Evolutionary conservation across 2,113 vertebrate genomes (phyloP).

Genomic region (Meriones unguiculatus): DNA sequence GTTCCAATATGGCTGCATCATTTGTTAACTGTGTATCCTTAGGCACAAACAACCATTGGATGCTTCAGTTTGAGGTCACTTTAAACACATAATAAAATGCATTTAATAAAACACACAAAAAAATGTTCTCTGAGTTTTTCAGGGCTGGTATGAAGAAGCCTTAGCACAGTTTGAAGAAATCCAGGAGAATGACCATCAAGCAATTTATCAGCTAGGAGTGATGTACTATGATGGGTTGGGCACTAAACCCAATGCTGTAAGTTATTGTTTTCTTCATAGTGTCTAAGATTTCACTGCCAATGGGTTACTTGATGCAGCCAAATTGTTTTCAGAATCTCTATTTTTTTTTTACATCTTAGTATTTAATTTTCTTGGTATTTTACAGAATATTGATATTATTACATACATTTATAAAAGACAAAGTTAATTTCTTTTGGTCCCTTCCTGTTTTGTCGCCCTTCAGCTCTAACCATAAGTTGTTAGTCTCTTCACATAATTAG

Average conservation of each 20-base stretch:
- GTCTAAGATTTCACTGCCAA: neutral
- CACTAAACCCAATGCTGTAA: constrained; percentile 85
- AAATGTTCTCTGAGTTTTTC: constrained; percentile 39
- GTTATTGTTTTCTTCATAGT: constrained; percentile 64
- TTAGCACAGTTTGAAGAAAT: constrained; percentile 88
- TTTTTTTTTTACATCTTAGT: neutral
- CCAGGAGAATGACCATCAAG: constrained; percentile 88
- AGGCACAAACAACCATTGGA: neutral
- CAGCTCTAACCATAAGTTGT: neutral
- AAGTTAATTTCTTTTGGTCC: neutral
- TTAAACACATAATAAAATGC: constrained; percentile 47
- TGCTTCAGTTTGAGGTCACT: constrained; percentile 16
- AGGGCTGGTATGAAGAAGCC: constrained; percentile 89
- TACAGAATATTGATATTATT: neutral
- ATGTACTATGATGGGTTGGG: constrained; percentile 92
- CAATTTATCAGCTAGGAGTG: constrained; percentile 91
- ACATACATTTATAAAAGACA: constrained; percentile 30
- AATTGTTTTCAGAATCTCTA: constrained; percentile 33
- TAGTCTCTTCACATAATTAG: neutral
- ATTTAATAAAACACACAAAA: too few relatives aligned
- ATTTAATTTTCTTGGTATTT: neutral
- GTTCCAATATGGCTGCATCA: neutral
- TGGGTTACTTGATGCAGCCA: neutral
- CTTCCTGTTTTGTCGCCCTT: neutral
- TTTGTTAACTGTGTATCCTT: neutral